A percentile compares a stretch with the other conserved stretches of the same genome.
Conservation (phyloP, 2,797 vertebrate genomes). For the Chelon auratus region DNA sequence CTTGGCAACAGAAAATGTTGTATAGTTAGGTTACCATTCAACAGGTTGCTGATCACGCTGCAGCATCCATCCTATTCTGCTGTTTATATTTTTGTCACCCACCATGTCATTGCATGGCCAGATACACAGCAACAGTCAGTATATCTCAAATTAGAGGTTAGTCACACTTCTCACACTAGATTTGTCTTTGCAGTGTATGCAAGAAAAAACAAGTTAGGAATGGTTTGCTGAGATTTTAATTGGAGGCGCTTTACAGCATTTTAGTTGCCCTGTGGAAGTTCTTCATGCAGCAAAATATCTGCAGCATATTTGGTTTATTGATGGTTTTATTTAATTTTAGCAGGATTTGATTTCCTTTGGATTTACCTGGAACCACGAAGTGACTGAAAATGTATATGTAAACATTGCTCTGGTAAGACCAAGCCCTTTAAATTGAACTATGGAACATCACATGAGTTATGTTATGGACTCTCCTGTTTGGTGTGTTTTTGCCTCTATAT, state of each 20-base stretch:
- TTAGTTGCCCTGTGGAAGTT: constrained; percentile 15
- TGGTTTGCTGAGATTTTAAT: constrained; percentile 26
- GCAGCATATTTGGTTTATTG: background rate
- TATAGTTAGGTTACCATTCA: constrained; percentile 37
- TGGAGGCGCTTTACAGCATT: constrained; percentile 5
- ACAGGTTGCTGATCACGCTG: constrained; percentile 45
- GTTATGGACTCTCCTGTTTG: constrained; percentile 3
- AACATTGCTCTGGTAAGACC: constrained; percentile 1
- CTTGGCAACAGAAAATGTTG: constrained; percentile 28
- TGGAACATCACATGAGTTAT: background rate
- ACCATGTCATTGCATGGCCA: constrained; percentile 7
- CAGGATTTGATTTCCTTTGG: background rate
- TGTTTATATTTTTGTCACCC: constrained; percentile 6
- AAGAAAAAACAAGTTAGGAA: background rate
- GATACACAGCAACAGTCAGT: constrained; percentile 17
- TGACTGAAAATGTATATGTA: constrained; percentile 7
- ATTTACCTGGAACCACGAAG: background rate
- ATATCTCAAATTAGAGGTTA: constrained; percentile 1
- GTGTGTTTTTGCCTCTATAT: constrained; percentile 8
- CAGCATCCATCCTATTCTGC: constrained; percentile 17
- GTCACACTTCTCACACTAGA: background rate
- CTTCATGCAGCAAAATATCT: constrained; percentile 17
- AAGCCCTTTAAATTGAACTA: background rate
- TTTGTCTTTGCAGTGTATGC: too few relatives aligned
- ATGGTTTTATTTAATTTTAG: constrained; percentile 14